Evolutionary conservation across 2,113 vertebrate species (phyloP).

Genomic region (Gopherus flavomarginatus): DNA sequence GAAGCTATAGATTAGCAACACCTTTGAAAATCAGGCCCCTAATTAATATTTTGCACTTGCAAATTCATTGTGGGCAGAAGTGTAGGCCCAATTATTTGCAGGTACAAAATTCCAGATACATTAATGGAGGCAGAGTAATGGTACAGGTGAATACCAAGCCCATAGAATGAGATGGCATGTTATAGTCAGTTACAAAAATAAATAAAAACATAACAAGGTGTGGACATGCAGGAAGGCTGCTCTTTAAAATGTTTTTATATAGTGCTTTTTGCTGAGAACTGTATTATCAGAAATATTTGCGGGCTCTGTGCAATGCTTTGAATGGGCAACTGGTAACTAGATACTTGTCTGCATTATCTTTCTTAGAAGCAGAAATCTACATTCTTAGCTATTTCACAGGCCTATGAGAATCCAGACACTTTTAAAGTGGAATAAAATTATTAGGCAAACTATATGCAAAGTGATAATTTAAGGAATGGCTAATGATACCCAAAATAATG

Average conservation of each 20-base stretch:
- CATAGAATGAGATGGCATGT: not conserved
- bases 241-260: not conserved
- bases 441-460: not conserved
- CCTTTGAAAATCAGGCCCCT: not conserved
- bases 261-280: not conserved
- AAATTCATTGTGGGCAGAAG: not conserved
- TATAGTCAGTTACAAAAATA: not conserved
- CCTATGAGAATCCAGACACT: not conserved
- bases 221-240: not conserved
- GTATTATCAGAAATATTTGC: not conserved
- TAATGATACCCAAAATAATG: not conserved
- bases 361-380: conserved; percentile 14
- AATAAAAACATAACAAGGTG: not conserved
- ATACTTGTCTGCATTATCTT: not conserved
- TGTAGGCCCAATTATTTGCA: not conserved
- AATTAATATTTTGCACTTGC: not conserved
- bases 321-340: not conserved
- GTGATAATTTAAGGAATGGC: conserved; percentile 7
- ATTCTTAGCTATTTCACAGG: conserved; percentile 9
- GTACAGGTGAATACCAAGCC: not conserved
- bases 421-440: not conserved
- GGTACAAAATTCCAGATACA: not conserved
- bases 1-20: not conserved
- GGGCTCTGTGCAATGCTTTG: not conserved
- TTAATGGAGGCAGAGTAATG: not conserved